phyloP scores from a whole-genome alignment of 2,797 vertebrate genomes.

The Basileuterus tristriatus region DNA sequence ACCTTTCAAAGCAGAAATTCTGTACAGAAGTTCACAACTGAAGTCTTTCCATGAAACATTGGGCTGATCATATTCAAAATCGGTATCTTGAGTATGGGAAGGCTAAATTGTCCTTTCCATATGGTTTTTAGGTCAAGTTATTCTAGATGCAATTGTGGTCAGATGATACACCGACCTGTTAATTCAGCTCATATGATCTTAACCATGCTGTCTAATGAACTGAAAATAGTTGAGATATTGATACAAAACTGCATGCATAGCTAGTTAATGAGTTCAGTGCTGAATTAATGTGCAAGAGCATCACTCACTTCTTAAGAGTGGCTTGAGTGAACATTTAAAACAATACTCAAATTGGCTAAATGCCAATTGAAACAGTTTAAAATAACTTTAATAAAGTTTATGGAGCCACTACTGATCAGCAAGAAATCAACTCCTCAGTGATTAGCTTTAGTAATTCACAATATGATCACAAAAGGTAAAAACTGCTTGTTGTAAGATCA shows the following conservation, averaged over 20 bases:
- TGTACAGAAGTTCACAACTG: neutral
- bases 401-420: neutral
- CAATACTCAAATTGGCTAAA: neutral
- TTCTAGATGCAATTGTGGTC: neutral
- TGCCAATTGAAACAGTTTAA: neutral
- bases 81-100: neutral
- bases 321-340: slow-evolving; percentile 1
- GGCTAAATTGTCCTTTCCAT: neutral
- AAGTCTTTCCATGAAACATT: neutral
- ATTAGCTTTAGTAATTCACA: neutral
- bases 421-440: neutral
- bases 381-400: neutral
- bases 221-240: slow-evolving; percentile 22
- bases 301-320: slow-evolving; percentile 4
- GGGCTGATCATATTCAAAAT: neutral
- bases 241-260: neutral
- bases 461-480: neutral
- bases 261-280: neutral
- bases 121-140: neutral
- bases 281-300: slow-evolving; percentile 2
- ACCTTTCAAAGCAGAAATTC: neutral
- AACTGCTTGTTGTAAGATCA: neutral
- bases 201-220: slow-evolving; percentile 22
- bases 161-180: slow-evolving; percentile 3
- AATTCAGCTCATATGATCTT: slow-evolving; percentile 1